phyloP scores from a whole-genome alignment of 2,888 invertebrate species.

The Ichneumoninae sp. region DNA sequence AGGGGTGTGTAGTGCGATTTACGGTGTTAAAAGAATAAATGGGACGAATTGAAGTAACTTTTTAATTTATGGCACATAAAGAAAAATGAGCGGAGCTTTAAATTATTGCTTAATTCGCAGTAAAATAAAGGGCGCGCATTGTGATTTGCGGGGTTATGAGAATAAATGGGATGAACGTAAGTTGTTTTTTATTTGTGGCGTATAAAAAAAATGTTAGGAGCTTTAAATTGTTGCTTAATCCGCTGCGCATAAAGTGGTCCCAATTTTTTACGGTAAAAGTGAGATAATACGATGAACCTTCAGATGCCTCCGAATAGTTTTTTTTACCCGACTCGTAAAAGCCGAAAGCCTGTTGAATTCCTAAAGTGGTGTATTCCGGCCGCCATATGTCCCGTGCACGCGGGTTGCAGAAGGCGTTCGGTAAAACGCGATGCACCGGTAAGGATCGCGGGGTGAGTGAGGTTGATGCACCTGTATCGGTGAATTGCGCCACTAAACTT shows the following conservation, averaged over 20 bases:
- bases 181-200: not conserved
- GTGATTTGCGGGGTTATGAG: not conserved
- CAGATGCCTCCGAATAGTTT: not conserved
- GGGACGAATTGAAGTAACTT: not conserved
- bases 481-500: slow-evolving; percentile 19
- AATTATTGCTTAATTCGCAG: not conserved
- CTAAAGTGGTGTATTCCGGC: slow-evolving; percentile 57
- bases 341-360: not conserved
- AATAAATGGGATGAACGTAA: slow-evolving; percentile 3
- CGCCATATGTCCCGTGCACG: slow-evolving; percentile 23
- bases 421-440: slow-evolving; percentile 21
- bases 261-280: not conserved
- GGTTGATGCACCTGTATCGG: slow-evolving; percentile 54
- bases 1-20: not conserved
- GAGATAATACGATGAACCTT: not conserved
- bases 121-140: not conserved
- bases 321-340: not conserved
- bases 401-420: not conserved
- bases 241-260: too few species aligned
- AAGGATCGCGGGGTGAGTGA: slow-evolving; percentile 24
- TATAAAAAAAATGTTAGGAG: not conserved
- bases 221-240: not conserved
- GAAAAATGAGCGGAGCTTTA: not conserved
- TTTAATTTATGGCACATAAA: not conserved
- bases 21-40: slow-evolving; percentile 11